Conservation (phyloP, 2,113 vertebrate species). For the Saccopteryx leptura region DNA sequence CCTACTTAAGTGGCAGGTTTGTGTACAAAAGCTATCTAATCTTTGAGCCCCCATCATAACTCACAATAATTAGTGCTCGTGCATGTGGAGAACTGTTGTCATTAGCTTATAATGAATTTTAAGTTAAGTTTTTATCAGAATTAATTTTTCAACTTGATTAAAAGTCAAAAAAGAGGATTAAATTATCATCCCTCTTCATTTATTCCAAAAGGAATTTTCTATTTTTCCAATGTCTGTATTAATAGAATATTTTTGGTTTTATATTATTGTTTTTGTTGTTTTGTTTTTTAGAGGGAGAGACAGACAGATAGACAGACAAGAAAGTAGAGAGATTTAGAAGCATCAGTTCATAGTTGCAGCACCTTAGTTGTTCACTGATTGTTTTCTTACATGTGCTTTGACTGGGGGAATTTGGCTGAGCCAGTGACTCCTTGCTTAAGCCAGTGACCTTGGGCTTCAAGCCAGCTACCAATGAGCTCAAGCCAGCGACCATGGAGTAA, state of each 20-base stretch:
- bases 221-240: background rate
- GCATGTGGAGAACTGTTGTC: background rate
- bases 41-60: background rate
- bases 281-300: no score
- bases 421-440: no score
- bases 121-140: background rate
- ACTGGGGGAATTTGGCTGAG: no score
- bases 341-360: no score
- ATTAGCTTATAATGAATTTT: background rate
- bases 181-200: background rate
- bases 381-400: no score
- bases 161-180: background rate
- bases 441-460: no score
- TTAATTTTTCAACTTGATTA: background rate
- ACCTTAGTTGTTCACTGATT: no score
- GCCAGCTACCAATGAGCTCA: no score
- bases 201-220: background rate
- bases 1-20: background rate
- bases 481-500: no score
- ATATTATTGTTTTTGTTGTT: background rate
- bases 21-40: slow-evolving; percentile 10
- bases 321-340: no score
- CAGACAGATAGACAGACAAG: no score
- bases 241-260: background rate
- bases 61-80: background rate